Base-by-base conservation (phyloP, 2,888 invertebrate species). In the Drosophila niveifrons region DNA sequence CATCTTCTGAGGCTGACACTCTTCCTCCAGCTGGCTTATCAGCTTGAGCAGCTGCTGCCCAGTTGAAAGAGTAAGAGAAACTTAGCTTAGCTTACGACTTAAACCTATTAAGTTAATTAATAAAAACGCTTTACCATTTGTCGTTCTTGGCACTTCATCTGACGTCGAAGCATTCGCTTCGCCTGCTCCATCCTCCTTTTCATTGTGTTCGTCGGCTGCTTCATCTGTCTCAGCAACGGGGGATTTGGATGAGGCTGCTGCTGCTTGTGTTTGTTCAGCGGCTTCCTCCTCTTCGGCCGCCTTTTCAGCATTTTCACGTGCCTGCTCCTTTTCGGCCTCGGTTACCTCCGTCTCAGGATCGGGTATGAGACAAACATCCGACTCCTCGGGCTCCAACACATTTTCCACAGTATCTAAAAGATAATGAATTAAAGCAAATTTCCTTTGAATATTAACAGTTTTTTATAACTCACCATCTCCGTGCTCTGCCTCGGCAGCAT, bases 281-380 rank as follows among this genome's bases (percentile, higher is more conserved):
- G 76, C 78, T 73, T 86, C 69, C 43, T 82, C 80, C 15, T 75
- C 83, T 7, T 77, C 85, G 8, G 89, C 89, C 44, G 89, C 87
- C 41, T 92, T 91, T 68, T 92, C 91, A 11, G 91, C 92, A 72
- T 92, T 91, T 82, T 92, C 92, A 2, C 92, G 88, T 0, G 92
- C 92, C 58, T 90, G 74, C 55, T 94, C 94, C 83, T 95, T 95
- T 81, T 95, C 95, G 0, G 94, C 95, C 79, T 95, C 95, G 0
- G 95, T 94, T 70, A 95, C 94, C 85, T 95, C 94, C 0, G 87
- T 90, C 67, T 95, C 93, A 66, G 95, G 95, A 0, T 95, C 95
- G 0, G 95, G 95, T 71, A 95, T 93, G 4, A 95, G 93, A 67
- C 95, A 95, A 7, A 95, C 93, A 83, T 95, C 95, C 79, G 95